These are phyloP conservation scores for Tolmerus cingulatus DNA, from an alignment of 2,888 invertebrate species.

Conservation along the genomic window DNA sequence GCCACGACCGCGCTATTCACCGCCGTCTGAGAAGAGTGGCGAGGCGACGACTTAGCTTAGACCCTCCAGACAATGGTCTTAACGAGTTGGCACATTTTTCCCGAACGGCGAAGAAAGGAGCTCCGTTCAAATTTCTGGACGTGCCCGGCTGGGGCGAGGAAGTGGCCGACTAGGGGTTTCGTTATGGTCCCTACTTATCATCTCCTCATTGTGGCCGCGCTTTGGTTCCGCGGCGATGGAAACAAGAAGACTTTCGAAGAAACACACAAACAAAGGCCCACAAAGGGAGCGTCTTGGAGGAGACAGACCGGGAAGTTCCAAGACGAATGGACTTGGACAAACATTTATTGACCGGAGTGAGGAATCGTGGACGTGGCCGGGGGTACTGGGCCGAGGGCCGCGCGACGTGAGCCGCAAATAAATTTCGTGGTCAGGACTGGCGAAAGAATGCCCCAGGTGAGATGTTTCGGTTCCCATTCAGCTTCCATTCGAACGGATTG, in stretches of 20 bases:
- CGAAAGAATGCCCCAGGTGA: neutral
- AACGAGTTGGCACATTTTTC: slow-evolving; percentile 43
- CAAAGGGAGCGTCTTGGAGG: neutral
- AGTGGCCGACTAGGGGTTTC: slow-evolving; percentile 6
- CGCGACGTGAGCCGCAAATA: slow-evolving; percentile 25
- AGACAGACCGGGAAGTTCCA: neutral
- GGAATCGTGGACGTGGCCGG: neutral
- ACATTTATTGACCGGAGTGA: slow-evolving; percentile 16
- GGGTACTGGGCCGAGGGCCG: neutral
- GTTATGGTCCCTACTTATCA: slow-evolving; percentile 38
- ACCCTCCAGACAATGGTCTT: slow-evolving; percentile 40
- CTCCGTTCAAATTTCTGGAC: neutral
- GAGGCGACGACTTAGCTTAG: slow-evolving; percentile 9
- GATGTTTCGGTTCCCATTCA: neutral
- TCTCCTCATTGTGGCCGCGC: neutral
- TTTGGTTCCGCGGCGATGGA: neutral
- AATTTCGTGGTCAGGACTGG: neutral
- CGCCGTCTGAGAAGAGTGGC: neutral
- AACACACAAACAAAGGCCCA: slow-evolving; percentile 7
- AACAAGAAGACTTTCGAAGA: slow-evolving; percentile 5
- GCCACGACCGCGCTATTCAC: neutral
- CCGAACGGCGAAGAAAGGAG: neutral
- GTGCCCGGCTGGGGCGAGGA: neutral
- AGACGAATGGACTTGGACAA: slow-evolving; percentile 31
- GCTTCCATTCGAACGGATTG: neutral